A percentile compares a stretch with the other conserved stretches of the same genome.
These are phyloP conservation scores for Aplochiton taeniatus DNA, from an alignment of 2,797 vertebrate genomes.

Conservation along the genomic window DNA sequence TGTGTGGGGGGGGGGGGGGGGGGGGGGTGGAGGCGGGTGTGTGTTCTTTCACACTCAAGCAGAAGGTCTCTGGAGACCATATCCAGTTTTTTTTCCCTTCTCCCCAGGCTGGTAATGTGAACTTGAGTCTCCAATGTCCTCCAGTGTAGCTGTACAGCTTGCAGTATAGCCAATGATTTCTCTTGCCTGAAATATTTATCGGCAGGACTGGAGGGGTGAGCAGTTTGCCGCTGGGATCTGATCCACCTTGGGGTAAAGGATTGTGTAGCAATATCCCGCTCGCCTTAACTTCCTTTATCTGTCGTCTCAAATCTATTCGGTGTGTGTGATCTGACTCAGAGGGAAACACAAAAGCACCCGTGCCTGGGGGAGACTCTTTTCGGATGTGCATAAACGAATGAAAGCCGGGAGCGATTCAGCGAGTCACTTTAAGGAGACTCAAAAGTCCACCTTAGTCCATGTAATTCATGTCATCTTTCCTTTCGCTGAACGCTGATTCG, in stretches of 20 bases:
- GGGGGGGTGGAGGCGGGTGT: no score
- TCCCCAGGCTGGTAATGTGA: constrained; percentile 42
- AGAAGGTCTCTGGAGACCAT: neutral
- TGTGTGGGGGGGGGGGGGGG: no score
- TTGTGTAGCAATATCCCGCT: constrained; percentile 59
- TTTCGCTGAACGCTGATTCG: no score
- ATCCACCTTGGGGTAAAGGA: constrained; percentile 56
- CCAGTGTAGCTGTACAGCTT: constrained; percentile 52
- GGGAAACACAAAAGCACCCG: constrained; percentile 39
- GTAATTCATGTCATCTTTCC: no score
- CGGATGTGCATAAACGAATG: neutral
- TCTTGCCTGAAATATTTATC: constrained; percentile 72
- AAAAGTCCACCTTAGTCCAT: no score
- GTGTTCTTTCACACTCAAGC: neutral
- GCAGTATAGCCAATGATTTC: constrained; percentile 58
- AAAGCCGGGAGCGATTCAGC: neutral
- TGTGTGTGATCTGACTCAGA: constrained; percentile 38
- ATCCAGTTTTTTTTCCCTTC: neutral
- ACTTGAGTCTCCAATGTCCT: constrained; percentile 52
- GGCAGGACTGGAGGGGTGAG: constrained; percentile 56
- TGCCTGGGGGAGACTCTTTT: constrained; percentile 20
- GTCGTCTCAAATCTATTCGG: constrained; percentile 40
- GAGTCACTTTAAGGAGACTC: neutral
- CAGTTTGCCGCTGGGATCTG: constrained; percentile 63
- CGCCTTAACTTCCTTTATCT: constrained; percentile 53